Conservation (phyloP, 2,797 vertebrate genomes). For the Xenentodon cancila region DNA sequence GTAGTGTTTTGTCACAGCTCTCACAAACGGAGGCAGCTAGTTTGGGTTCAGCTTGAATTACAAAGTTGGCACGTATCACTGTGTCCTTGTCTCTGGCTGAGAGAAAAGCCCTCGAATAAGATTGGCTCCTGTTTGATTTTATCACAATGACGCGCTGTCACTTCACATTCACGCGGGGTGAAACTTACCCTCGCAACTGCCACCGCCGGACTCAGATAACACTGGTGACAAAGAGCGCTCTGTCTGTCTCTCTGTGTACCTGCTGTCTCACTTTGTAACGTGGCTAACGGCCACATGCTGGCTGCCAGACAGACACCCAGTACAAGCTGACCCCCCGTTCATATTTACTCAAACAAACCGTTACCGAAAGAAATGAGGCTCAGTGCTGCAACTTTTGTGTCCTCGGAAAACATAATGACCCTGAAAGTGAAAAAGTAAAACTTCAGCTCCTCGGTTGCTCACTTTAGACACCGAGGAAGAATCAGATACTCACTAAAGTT, state of each 20-base stretch:
- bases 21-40: conserved; percentile 39
- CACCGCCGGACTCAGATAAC: conserved; percentile 59
- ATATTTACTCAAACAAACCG: conserved; percentile 14
- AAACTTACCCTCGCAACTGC: conserved; percentile 62
- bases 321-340: conserved; percentile 11
- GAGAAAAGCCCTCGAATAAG: conserved; percentile 37
- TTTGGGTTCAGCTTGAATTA: conserved; percentile 53
- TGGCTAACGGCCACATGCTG: conserved; percentile 21
- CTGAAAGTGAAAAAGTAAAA: too few species aligned
- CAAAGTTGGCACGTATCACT: conserved; percentile 42
- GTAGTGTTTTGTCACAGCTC: conserved; percentile 28
- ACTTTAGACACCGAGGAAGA: too few species aligned
- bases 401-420: too few species aligned
- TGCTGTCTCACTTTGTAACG: conserved; percentile 52
- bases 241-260: conserved; percentile 45
- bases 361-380: conserved; percentile 3
- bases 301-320: conserved; percentile 37
- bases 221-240: conserved; percentile 48
- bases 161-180: conserved; percentile 49
- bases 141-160: conserved; percentile 64
- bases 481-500: too few species aligned
- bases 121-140: conserved; percentile 42
- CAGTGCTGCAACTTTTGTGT: background rate
- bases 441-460: too few species aligned
- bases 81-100: conserved; percentile 35